A percentile compares a stretch with the other conserved stretches of the same genome.
phyloP scores from a whole-genome alignment of 1,140 invertebrate species.

The Nephila pilipes region DNA sequence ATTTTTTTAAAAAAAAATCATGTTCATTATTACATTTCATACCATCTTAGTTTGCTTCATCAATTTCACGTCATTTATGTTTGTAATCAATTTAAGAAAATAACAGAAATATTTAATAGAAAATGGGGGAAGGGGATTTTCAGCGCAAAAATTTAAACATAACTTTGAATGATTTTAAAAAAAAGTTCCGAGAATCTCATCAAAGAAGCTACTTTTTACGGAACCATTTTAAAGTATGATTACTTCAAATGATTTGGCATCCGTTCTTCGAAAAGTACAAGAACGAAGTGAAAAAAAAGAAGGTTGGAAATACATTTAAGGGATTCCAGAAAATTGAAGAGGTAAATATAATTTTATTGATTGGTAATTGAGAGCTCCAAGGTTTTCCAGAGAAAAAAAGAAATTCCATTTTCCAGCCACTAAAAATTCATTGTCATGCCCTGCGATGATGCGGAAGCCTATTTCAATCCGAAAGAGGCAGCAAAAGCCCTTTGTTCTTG shows the following conservation, averaged over 20 bases:
- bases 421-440: conserved; percentile 33
- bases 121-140: too few species aligned
- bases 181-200: too few species aligned
- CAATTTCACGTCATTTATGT: too few species aligned
- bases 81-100: too few species aligned
- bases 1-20: too few species aligned
- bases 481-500: conserved; percentile 26
- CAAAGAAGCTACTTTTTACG: too few species aligned
- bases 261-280: not conserved
- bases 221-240: not conserved
- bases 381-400: not conserved
- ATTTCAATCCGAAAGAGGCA: not conserved
- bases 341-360: not conserved
- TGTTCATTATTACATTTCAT: too few species aligned
- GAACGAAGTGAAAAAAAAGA: not conserved
- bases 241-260: not conserved
- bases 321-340: not conserved
- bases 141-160: too few species aligned
- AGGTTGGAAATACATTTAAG: not conserved
- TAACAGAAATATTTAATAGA: too few species aligned
- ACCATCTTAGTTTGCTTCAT: too few species aligned
- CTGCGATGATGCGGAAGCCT: conserved; percentile 32
- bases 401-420: conserved; percentile 46
- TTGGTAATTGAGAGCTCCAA: not conserved
- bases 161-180: too few species aligned